A percentile compares a stretch with the other conserved stretches of the same genome.
These are phyloP conservation scores for Lepidochrysops patricia DNA, from an alignment of 2,888 invertebrate genomes.

Conservation along the genomic window DNA sequence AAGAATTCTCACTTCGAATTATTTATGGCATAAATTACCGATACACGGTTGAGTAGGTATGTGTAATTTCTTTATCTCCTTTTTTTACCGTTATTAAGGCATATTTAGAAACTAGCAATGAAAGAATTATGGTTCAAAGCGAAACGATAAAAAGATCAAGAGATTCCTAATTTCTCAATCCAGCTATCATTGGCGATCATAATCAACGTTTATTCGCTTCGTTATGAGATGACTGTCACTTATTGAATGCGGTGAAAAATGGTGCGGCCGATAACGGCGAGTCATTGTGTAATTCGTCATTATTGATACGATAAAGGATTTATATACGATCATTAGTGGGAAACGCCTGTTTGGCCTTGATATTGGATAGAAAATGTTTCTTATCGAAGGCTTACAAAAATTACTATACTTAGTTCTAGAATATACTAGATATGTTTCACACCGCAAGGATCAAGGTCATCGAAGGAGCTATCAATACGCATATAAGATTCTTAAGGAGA, in stretches of 20 bases:
- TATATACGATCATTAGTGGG: neutral
- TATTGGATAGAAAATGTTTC: too few relatives aligned
- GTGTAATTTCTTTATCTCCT: too few relatives aligned
- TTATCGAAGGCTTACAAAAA: too few relatives aligned
- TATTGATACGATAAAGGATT: neutral
- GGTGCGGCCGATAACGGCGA: neutral
- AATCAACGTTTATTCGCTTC: neutral
- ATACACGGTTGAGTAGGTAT: too few relatives aligned
- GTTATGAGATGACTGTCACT: slow-evolving; percentile 3
- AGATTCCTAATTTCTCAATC: neutral
- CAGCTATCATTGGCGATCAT: neutral
- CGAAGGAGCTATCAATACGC: too few relatives aligned
- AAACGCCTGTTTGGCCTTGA: neutral
- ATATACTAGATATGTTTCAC: too few relatives aligned
- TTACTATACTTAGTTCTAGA: too few relatives aligned
- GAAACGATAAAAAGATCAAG: neutral
- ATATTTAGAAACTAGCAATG: neutral
- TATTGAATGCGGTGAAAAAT: neutral
- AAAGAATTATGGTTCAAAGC: neutral
- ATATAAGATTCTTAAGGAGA: too few relatives aligned
- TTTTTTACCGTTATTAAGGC: too few relatives aligned
- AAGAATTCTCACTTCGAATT: too few relatives aligned
- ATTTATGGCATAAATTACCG: too few relatives aligned
- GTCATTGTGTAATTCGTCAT: neutral
- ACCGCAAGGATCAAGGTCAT: too few relatives aligned